These are phyloP conservation scores for Channa maculata DNA, from an alignment of 2,113 vertebrate species.

Conservation along the genomic window DNA sequence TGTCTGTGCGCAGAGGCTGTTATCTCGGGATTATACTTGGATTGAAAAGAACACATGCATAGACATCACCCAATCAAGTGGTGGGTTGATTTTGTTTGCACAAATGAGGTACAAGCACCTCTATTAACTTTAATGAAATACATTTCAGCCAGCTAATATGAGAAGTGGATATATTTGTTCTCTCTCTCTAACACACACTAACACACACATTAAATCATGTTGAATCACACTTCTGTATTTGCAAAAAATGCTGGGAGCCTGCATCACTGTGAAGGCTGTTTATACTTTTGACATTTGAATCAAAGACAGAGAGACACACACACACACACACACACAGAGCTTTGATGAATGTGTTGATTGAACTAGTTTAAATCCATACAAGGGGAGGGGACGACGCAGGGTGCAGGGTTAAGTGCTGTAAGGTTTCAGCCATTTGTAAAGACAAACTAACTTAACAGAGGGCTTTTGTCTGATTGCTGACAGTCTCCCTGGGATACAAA, in stretches of 20 bases:
- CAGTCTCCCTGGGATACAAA: conserved; percentile 48
- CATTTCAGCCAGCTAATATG: no score
- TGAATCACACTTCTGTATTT: neutral
- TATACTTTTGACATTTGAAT: neutral
- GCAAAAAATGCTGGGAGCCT: neutral
- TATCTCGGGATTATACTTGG: neutral
- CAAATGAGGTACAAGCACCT: conserved; percentile 3
- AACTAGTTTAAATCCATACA: conserved; percentile 22
- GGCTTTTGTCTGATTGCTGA: conserved; percentile 62
- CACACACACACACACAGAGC: neutral
- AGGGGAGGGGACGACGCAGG: conserved; percentile 15
- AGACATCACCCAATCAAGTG: neutral
- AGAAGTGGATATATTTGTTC: neutral
- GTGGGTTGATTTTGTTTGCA: neutral
- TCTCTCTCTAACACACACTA: neutral
- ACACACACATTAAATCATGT: neutral
- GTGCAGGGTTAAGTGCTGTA: conserved; percentile 60
- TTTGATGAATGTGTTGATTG: conserved; percentile 3
- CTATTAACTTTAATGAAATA: neutral
- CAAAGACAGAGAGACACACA: neutral
- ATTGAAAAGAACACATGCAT: neutral
- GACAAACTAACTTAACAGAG: conserved; percentile 58
- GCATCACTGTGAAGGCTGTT: neutral
- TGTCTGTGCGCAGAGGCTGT: neutral
- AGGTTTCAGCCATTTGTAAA: conserved; percentile 50